A percentile compares a stretch with the other conserved stretches of the same genome.
Conservation (phyloP, 2,113 vertebrate genomes). For the Micronycteris hirsuta region DNA sequence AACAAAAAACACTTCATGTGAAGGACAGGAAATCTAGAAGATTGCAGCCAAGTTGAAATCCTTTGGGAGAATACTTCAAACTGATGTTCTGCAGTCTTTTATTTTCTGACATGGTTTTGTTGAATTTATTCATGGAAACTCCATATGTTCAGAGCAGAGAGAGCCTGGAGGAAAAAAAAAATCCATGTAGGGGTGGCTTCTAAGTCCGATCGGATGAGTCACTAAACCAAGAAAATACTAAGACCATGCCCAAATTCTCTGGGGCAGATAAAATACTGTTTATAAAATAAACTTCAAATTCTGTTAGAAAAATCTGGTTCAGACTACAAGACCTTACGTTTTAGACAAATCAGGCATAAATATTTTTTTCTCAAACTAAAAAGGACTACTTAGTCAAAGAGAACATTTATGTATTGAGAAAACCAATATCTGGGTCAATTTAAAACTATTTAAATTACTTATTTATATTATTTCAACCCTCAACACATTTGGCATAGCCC, state of each 20-base stretch:
- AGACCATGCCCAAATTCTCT: not conserved
- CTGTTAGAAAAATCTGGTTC: not conserved
- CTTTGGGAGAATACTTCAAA: not conserved
- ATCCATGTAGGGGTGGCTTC: not conserved
- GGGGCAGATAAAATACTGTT: not conserved
- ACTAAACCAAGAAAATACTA: not conserved
- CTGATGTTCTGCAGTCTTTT: not conserved
- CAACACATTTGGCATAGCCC: not conserved
- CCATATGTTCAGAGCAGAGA: conserved; percentile 40
- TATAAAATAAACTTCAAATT: conserved; percentile 16
- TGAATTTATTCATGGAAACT: conserved; percentile 31
- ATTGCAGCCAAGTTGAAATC: not conserved
- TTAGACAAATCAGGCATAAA: not conserved
- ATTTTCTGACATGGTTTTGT: not conserved
- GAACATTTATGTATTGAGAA: not conserved
- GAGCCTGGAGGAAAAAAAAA: not conserved
- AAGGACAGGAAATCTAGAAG: not conserved
- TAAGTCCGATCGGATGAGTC: conserved; percentile 18
- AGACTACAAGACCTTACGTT: not conserved
- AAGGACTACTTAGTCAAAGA: not conserved
- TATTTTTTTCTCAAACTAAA: not conserved
- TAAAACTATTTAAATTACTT: not conserved
- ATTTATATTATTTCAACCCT: not conserved
- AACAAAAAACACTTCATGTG: not conserved
- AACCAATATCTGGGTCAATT: not conserved